Conservation (phyloP, 2,113 vertebrate species). For the Orthonyx spaldingii region DNA sequence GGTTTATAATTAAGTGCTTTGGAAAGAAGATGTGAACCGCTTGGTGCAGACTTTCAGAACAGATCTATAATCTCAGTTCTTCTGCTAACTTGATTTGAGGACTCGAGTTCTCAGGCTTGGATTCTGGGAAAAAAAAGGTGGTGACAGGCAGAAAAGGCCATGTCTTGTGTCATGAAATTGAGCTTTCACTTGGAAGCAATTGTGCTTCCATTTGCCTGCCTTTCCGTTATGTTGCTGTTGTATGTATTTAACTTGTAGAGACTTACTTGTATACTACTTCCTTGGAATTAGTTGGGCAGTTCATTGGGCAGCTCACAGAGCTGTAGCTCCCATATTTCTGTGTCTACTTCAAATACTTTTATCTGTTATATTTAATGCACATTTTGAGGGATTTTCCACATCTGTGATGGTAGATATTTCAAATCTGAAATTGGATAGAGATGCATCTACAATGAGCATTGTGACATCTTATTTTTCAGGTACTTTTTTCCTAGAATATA, state of each 20-base stretch:
- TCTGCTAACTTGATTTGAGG: background rate
- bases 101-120: background rate
- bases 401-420: background rate
- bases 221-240: background rate
- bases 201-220: background rate
- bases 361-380: background rate
- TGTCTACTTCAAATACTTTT: background rate
- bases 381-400: background rate
- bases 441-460: accelerated
- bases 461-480: background rate
- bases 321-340: background rate
- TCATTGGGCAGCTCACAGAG: background rate
- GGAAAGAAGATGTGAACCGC: background rate
- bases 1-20: background rate
- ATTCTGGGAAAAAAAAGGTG: background rate
- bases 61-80: background rate
- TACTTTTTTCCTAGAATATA: background rate
- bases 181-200: background rate
- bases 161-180: background rate
- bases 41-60: background rate
- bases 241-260: background rate
- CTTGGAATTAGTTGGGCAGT: background rate
- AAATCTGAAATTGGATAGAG: background rate
- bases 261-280: background rate
- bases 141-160: background rate